These are phyloP conservation scores for Podiceps cristatus DNA, from an alignment of 2,113 vertebrate species.

Conservation along the genomic window DNA sequence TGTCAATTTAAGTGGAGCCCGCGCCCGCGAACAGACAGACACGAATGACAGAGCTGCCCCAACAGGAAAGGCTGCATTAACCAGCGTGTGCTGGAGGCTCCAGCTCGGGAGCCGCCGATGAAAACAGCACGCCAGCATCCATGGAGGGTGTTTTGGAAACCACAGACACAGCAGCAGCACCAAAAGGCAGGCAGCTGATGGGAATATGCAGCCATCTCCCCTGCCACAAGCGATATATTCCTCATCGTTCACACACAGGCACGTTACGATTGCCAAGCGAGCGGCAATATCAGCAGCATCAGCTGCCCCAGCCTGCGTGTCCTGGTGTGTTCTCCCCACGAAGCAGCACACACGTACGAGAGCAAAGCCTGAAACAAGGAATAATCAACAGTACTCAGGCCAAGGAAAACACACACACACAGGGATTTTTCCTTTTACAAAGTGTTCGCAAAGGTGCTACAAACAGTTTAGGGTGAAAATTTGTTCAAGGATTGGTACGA, in stretches of 20 bases:
- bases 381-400: neutral
- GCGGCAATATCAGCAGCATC: neutral
- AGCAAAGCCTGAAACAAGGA: neutral
- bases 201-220: neutral
- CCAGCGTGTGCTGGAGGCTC: neutral
- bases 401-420: accelerated
- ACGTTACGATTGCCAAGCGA: neutral
- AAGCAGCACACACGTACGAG: neutral
- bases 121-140: neutral
- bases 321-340: neutral
- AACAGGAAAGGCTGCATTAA: conserved; percentile 49
- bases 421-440: neutral
- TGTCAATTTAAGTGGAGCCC: conserved; percentile 11
- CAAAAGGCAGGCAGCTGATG: neutral
- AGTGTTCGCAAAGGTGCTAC: neutral
- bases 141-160: conserved; percentile 39
- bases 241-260: neutral
- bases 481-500: neutral
- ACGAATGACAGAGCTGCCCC: conserved; percentile 50
- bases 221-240: neutral
- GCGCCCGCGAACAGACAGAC: conserved; percentile 10
- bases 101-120: neutral
- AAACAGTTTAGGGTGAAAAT: neutral
- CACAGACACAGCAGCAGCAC: neutral
- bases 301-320: neutral